Conservation (phyloP, 1,140 invertebrate species). For the Acromyrmex charruanus region DNA sequence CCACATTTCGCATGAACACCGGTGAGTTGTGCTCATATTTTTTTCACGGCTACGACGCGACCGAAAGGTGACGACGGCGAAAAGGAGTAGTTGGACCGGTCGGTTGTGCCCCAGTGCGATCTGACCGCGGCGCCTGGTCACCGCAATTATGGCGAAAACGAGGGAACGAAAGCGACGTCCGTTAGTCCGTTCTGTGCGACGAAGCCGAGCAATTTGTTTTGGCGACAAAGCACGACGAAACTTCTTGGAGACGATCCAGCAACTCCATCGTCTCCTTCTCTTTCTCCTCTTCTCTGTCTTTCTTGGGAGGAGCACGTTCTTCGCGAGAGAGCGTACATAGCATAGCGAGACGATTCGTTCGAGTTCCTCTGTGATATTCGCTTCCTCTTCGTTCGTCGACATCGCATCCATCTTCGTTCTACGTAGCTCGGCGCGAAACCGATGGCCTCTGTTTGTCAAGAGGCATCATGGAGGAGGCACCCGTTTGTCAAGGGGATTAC, state of each 20-base stretch:
- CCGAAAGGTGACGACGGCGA: background rate
- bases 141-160: constrained; percentile 68
- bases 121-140: constrained; percentile 40
- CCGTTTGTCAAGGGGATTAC: constrained; percentile 80
- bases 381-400: constrained; percentile 11
- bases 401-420: background rate
- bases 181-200: constrained; percentile 33
- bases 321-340: too few species aligned
- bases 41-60: constrained; percentile 18
- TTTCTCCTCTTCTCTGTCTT: background rate
- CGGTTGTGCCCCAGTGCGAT: background rate
- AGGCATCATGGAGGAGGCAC: constrained; percentile 73
- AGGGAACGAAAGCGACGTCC: constrained; percentile 50
- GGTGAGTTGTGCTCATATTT: constrained; percentile 33
- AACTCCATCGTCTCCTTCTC: constrained; percentile 48
- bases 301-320: background rate
- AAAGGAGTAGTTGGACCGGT: constrained; percentile 18
- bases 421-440: constrained; percentile 66
- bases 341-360: constrained; percentile 45
- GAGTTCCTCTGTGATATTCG: constrained; percentile 17
- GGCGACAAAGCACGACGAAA: constrained; percentile 79
- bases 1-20: background rate
- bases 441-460: constrained; percentile 79
- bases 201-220: constrained; percentile 80
- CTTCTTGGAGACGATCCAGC: constrained; percentile 80